These are phyloP conservation scores for Argyresthia albistria DNA, from an alignment of 2,888 invertebrate species.

Conservation along the genomic window DNA sequence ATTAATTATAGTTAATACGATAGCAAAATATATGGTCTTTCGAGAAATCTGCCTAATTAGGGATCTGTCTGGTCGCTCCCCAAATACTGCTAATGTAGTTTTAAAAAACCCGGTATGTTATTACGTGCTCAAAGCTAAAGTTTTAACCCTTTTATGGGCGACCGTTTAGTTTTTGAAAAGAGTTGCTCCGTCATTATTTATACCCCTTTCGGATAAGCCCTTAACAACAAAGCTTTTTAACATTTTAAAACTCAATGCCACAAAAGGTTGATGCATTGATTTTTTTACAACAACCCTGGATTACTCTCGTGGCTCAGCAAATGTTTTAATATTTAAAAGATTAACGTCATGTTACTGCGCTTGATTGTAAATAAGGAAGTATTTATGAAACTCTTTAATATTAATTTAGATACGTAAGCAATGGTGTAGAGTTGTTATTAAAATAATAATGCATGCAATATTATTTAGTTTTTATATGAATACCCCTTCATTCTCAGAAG, in stretches of 20 bases:
- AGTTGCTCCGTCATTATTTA: conserved; percentile 68
- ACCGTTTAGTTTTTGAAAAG: conserved; percentile 62
- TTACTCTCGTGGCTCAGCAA: conserved; percentile 45
- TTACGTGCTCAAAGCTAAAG: not conserved
- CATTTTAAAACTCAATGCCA: conserved; percentile 61
- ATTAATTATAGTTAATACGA: too few species aligned
- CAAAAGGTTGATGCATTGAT: conserved; percentile 54
- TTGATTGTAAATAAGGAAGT: conserved; percentile 31
- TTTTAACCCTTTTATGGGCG: conserved; percentile 7
- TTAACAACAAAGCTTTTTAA: conserved; percentile 68
- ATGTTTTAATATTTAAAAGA: conserved; percentile 71
- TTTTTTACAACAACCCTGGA: conserved; percentile 36
- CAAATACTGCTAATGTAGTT: not conserved
- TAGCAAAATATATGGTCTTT: too few species aligned
- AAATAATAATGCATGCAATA: too few species aligned
- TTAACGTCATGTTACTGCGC: conserved; percentile 54
- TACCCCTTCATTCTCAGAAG: too few species aligned
- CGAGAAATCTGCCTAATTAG: not conserved
- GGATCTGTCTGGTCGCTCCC: not conserved
- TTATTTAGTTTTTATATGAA: too few species aligned
- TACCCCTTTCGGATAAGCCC: conserved; percentile 61
- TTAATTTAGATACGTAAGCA: too few species aligned
- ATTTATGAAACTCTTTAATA: not conserved
- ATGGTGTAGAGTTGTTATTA: too few species aligned
- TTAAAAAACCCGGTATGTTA: not conserved